Base-by-base conservation (phyloP, 2,797 vertebrate species). In the Bradypus variegatus region DNA sequence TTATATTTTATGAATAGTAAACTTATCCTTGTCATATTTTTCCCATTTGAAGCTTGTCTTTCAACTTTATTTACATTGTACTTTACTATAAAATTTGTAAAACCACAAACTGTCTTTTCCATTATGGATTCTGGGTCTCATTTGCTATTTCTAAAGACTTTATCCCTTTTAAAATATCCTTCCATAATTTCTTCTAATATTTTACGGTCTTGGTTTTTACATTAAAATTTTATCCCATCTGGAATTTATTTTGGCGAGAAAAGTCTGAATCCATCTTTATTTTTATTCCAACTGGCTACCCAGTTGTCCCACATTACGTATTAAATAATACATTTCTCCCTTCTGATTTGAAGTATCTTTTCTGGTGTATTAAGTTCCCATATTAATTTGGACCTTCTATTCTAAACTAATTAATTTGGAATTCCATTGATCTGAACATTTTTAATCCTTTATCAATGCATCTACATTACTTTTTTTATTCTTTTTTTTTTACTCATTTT, bases 151-250 rank as follows among this genome's bases (percentile, higher is more conserved):
- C 90, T 33, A 62, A 84, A 91, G 36, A 2, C 60, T 93, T 87
- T 81, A 88, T 81, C 78, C 88, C 55, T 87, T 87, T 81, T 84
- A 87, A 93, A 95, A 92, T 91, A 93, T 89, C 92, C 90, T 84
- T 85, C 67, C 88, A 77, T 50, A 10, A 31, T 48, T 84, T 91
- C 93, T 58, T 31, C 73, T 92, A 94, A 88, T 94, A 81, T 91
- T 92, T 94, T 89, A 92, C 85, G 73, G 88, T 93, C 92, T 90
- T 25, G 41, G 33, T 58, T 92, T 91, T 91, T 92, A 87, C 41
- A 88, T 92, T 92, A 87, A 81, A 67, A 92, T 92, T 93, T 85
- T 80, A 91, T 92, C 84, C 81, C 91, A 93, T 92, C 81, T 95
- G 95, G 85, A 93, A 79, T 92, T 48, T 83, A 91, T 93, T 92